phyloP scores from a whole-genome alignment of 2,888 invertebrate genomes.

The Lottia scabra region DNA sequence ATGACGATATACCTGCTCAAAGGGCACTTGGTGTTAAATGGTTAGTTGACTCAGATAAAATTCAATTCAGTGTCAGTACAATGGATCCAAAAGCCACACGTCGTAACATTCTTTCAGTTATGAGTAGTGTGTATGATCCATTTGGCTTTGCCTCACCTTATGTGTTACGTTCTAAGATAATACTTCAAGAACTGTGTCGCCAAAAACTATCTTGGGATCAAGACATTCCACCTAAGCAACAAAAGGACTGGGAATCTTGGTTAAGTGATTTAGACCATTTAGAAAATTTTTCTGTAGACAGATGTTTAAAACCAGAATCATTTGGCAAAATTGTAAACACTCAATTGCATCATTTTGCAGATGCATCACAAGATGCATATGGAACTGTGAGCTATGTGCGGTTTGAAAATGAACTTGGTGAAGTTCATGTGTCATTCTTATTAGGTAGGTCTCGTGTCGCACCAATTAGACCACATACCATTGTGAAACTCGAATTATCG shows the following conservation, averaged over 20 bases:
- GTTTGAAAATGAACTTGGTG: neutral
- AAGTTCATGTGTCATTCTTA: slow-evolving; percentile 2
- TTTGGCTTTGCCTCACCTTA: no score
- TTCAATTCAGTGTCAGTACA: slow-evolving; percentile 9
- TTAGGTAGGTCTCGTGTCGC: slow-evolving; percentile 10
- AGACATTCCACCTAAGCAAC: neutral
- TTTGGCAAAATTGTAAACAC: neutral
- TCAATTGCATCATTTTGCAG: slow-evolving; percentile 13
- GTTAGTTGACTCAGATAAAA: slow-evolving; percentile 11
- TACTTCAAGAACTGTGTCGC: slow-evolving; percentile 3
- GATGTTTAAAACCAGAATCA: neutral
- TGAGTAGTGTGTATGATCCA: no score
- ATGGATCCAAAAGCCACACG: slow-evolving; percentile 1
- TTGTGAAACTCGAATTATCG: slow-evolving; percentile 12
- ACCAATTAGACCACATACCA: slow-evolving; percentile 7
- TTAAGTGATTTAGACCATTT: slow-evolving; percentile 5
- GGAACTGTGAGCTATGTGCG: slow-evolving; percentile 8
- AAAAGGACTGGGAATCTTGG: slow-evolving; percentile 7
- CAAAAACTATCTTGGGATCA: slow-evolving; percentile 9
- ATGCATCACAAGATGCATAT: neutral
- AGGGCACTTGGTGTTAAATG: slow-evolving; percentile 26
- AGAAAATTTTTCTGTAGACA: neutral
- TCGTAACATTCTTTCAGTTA: no score
- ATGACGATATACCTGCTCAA: slow-evolving; percentile 24
- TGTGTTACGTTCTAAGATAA: no score